These are phyloP conservation scores for Masticophis lateralis DNA, from an alignment of 2,797 vertebrate genomes.

Conservation along the genomic window DNA sequence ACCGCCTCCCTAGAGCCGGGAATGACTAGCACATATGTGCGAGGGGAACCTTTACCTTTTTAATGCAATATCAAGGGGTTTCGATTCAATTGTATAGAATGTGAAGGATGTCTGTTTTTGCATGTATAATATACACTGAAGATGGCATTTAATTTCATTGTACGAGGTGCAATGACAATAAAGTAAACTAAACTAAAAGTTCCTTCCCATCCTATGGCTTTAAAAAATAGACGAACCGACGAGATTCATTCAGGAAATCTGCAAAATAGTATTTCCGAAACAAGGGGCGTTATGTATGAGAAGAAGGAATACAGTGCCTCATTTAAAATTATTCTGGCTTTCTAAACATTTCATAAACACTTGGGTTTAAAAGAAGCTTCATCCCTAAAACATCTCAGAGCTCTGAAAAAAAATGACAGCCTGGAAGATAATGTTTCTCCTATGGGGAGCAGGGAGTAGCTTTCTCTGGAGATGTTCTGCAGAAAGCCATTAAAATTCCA, in stretches of 20 bases:
- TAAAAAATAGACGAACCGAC: neutral
- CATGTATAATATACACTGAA: no score
- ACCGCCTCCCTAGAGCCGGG: no score
- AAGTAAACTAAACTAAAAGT: no score
- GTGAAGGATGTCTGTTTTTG: no score
- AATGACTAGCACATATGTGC: no score
- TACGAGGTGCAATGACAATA: no score
- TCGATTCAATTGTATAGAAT: no score
- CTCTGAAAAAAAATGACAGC: neutral
- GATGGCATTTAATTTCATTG: no score
- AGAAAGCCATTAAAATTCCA: rapidly evolving
- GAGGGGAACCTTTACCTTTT: no score
- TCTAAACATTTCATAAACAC: neutral
- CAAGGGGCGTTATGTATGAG: neutral
- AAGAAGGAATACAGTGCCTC: neutral
- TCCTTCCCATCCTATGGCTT: neutral
- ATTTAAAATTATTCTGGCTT: neutral
- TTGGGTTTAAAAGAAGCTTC: neutral
- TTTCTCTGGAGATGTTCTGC: neutral
- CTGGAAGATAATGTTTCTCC: neutral
- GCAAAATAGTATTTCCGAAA: neutral
- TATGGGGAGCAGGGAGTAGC: no score
- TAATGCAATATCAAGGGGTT: no score
- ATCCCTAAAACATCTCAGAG: neutral
- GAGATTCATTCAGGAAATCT: neutral